Evolutionary conservation across 2,888 invertebrate species (phyloP).

Genomic region (Hylaea fasciaria): DNA sequence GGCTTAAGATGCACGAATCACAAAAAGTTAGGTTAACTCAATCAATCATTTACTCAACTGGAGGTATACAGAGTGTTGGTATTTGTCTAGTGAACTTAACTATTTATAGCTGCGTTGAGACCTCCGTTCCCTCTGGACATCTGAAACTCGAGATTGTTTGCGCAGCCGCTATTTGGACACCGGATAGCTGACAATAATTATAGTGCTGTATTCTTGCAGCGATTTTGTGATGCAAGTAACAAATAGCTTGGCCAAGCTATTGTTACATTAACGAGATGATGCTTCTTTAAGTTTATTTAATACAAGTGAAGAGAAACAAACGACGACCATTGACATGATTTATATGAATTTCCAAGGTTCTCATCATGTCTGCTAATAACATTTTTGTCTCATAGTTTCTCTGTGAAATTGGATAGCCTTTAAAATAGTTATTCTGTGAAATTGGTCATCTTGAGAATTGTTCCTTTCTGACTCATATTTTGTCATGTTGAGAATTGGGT

Average conservation of each 20-base stretch:
- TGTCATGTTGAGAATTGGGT: too few relatives aligned
- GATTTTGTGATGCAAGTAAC: constrained; percentile 2
- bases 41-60: constrained; percentile 1
- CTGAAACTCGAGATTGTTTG: constrained; percentile 22
- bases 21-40: neutral
- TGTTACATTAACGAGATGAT: neutral
- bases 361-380: too few relatives aligned
- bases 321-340: too few relatives aligned
- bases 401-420: too few relatives aligned
- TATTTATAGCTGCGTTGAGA: constrained; percentile 22
- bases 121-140: constrained; percentile 17
- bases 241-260: neutral
- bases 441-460: too few relatives aligned
- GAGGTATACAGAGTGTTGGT: constrained; percentile 17
- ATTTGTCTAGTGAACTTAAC: constrained; percentile 15
- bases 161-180: constrained; percentile 24
- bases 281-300: neutral
- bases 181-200: constrained; percentile 10
- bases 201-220: neutral
- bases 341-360: too few relatives aligned
- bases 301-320: neutral
- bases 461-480: too few relatives aligned
- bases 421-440: too few relatives aligned
- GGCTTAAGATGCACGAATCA: neutral
- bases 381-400: too few relatives aligned